Evolutionary conservation across 2,797 vertebrate genomes (phyloP).

Genomic region (Echiichthys vipera): DNA sequence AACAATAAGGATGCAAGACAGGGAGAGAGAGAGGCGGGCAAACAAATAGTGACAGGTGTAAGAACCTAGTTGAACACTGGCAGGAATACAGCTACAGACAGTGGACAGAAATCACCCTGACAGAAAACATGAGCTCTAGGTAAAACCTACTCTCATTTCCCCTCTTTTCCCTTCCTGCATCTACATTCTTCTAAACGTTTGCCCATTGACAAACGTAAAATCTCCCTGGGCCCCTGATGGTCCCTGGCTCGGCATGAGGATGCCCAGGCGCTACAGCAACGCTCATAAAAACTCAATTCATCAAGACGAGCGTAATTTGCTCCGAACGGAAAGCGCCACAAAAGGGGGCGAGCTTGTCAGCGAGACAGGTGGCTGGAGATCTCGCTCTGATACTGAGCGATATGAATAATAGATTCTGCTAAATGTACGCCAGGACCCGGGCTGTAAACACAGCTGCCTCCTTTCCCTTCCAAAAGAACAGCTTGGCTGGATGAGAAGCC

Average conservation of each 20-base stretch:
- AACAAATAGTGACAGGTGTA: conserved; percentile 56
- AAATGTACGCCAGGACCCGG: conserved; percentile 99
- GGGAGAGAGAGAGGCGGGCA: conserved; percentile 5
- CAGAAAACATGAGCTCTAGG: conserved; percentile 57
- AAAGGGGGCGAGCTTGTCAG: conserved; percentile 99
- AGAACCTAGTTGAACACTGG: conserved; percentile 32
- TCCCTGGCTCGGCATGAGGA: conserved; percentile 91
- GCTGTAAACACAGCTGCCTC: conserved; percentile 99
- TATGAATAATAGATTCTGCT: conserved; percentile 99
- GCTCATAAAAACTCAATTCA: conserved; percentile 99
- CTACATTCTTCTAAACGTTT: conserved; percentile 89
- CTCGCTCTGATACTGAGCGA: conserved; percentile 99
- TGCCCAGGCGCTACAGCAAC: conserved; percentile 93
- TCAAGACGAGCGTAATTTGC: conserved; percentile 99
- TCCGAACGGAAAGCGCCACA: conserved; percentile 98
- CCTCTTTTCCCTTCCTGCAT: conserved; percentile 15
- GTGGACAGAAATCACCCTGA: conserved; percentile 45
- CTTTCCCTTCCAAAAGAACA: conserved; percentile 99
- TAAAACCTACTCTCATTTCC: conserved; percentile 49
- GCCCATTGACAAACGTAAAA: conserved; percentile 88
- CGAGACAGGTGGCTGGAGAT: conserved; percentile 99
- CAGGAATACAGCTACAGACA: conserved; percentile 37
- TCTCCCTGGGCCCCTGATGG: conserved; percentile 84
- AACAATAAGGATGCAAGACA: conserved; percentile 38
- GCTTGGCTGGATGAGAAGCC: conserved; percentile 95